These are phyloP conservation scores for Camponotus vicinus DNA, from an alignment of 1,140 invertebrate species.

Conservation along the genomic window DNA sequence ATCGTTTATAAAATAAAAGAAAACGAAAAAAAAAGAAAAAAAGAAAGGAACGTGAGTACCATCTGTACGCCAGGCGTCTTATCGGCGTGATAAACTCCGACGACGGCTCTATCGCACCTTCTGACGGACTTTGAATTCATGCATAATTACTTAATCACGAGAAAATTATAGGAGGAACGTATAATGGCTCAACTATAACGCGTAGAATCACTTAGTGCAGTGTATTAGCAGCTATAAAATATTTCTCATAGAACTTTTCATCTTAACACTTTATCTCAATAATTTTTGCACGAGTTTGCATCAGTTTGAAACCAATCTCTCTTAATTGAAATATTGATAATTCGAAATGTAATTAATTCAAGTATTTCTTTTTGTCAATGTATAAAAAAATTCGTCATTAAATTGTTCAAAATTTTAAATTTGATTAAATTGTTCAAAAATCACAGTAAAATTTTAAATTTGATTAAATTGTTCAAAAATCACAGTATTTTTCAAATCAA, in stretches of 20 bases:
- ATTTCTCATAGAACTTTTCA: background rate
- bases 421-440: background rate
- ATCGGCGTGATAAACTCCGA: conserved; percentile 77
- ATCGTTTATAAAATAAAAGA: conserved; percentile 74
- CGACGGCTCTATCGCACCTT: conserved; percentile 71
- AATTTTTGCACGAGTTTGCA: background rate
- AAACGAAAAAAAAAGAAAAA: background rate
- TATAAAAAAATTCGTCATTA: conserved; percentile 1
- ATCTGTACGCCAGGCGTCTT: conserved; percentile 59
- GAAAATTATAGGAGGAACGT: conserved; percentile 46
- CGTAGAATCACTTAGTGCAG: conserved; percentile 28
- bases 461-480: background rate
- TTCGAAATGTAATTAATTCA: background rate
- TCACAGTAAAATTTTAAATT: background rate
- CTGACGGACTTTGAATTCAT: conserved; percentile 46
- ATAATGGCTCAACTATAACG: conserved; percentile 33
- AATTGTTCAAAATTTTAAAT: background rate
- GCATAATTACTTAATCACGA: conserved; percentile 54
- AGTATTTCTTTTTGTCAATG: background rate
- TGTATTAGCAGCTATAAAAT: background rate
- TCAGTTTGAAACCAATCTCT: background rate
- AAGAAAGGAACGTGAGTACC: conserved; percentile 53
- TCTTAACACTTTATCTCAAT: background rate
- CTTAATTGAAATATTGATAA: background rate
- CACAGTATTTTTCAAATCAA: background rate